These are phyloP conservation scores for Xenopus borealis DNA, from an alignment of 2,113 vertebrate species.

Conservation along the genomic window DNA sequence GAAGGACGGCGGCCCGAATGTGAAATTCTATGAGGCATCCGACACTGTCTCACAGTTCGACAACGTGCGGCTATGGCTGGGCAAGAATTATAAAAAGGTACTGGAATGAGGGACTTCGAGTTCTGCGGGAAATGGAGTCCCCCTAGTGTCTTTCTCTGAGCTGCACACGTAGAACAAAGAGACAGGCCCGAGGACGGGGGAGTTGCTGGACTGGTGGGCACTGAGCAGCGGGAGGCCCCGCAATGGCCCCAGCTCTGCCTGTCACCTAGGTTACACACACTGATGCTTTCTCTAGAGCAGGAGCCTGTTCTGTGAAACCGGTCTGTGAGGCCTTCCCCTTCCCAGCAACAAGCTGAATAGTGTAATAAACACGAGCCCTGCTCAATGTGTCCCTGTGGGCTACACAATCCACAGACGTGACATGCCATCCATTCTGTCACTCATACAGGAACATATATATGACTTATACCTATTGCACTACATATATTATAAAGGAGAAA, in stretches of 20 bases:
- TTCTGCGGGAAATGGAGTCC: slow-evolving; percentile 40
- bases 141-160: slow-evolving; percentile 15
- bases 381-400: too few relatives aligned
- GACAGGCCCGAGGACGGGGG: slow-evolving; percentile 49
- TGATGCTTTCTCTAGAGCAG: too few relatives aligned
- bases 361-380: too few relatives aligned
- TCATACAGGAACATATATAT: too few relatives aligned
- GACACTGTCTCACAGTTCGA: slow-evolving; percentile 95
- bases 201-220: neutral
- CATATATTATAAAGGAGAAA: too few relatives aligned
- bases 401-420: too few relatives aligned
- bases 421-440: too few relatives aligned
- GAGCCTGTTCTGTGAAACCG: too few relatives aligned
- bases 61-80: slow-evolving; percentile 94
- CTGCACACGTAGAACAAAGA: slow-evolving; percentile 45
- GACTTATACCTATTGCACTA: too few relatives aligned
- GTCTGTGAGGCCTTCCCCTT: too few relatives aligned
- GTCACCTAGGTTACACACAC: neutral
- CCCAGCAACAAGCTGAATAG: too few relatives aligned
- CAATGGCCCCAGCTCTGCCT: neutral
- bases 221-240: neutral
- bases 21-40: slow-evolving; percentile 95
- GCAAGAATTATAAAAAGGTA: slow-evolving; percentile 98
- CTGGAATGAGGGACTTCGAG: neutral
- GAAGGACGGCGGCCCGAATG: slow-evolving; percentile 98